Conservation (phyloP, 2,888 invertebrate species). For the Drosophila neonasuta region DNA sequence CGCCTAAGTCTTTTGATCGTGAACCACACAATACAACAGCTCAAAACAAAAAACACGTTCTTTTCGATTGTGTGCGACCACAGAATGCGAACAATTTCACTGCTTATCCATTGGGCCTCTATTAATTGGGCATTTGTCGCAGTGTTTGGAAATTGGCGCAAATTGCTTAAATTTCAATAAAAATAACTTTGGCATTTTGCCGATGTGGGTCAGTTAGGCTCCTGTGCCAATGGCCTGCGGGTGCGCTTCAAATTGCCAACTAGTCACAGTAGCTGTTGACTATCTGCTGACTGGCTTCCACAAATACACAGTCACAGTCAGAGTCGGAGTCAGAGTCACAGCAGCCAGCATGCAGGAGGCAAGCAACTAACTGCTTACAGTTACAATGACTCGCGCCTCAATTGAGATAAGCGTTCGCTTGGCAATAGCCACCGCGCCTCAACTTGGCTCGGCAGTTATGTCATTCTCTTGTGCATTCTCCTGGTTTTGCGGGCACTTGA, state of each 20-base stretch:
- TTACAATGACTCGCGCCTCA: slow-evolving; percentile 70
- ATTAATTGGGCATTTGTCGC: slow-evolving; percentile 71
- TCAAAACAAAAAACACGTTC: slow-evolving; percentile 26
- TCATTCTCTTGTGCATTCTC: slow-evolving; percentile 58
- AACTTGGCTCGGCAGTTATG: slow-evolving; percentile 55
- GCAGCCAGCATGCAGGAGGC: slow-evolving; percentile 38
- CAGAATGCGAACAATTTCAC: slow-evolving; percentile 62
- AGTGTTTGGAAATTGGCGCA: slow-evolving; percentile 58
- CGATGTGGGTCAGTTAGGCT: slow-evolving; percentile 61
- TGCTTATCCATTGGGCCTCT: slow-evolving; percentile 39
- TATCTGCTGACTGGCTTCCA: slow-evolving; percentile 31
- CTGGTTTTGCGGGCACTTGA: slow-evolving; percentile 9
- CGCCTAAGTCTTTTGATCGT: slow-evolving; percentile 43
- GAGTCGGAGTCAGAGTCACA: slow-evolving; percentile 7
- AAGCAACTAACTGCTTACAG: slow-evolving; percentile 56
- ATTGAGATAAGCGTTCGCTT: slow-evolving; percentile 66
- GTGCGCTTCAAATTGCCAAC: slow-evolving; percentile 70
- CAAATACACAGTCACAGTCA: slow-evolving; percentile 3
- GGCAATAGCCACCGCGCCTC: slow-evolving; percentile 19
- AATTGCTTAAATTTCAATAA: slow-evolving; percentile 72
- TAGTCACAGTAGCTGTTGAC: slow-evolving; percentile 51
- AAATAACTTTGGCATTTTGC: slow-evolving; percentile 61
- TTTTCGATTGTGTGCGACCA: slow-evolving; percentile 37
- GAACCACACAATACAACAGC: neutral
- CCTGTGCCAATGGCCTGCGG: slow-evolving; percentile 68